Evolutionary conservation across 2,888 invertebrate genomes (phyloP), one percentile per base, ranked within the genome.

Genomic region (Gastracanthus pulcherrimus): DNA sequence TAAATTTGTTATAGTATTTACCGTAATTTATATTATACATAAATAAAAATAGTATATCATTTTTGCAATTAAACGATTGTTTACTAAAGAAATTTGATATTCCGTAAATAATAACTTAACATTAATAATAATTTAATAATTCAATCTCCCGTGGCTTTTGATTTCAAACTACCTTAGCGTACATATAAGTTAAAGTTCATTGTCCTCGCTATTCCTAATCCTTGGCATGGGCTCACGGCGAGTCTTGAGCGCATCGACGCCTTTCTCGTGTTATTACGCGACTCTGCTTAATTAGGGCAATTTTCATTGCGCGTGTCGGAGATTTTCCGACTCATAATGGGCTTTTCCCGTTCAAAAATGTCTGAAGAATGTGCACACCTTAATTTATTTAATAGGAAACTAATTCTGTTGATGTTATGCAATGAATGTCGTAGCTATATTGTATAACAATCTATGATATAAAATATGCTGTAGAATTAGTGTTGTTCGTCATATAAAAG

Each of bases 231-330:
- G 38, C 67, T 48, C 45, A 31, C 16, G 16, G 9, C 4, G 36
- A 60, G 41, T 45, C 51, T 75, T 34, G 62, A 38, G 64, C 64
- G 64, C 70, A 64, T 70, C 78, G 70, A 82, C 79, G 81, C 75
- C 79, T 78, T 79, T 78, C 58, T 9, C 64, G 31, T 75, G 75
- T 82, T 81, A 77, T 72, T 55, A 78, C 48, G 62, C 31, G 62
- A 74, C 51, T 76, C 41, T 70, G 67, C 60, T 67, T 77, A 77
- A 81, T 81, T 81, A 60, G 60, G 38, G 51, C 60, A 69, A 77
- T 77, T 81, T 71, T 81, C 64, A 41, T 72, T 81, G 31, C 36
- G 58, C 29, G 62, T 29, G n/a, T 62, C 26, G 31, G 36, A 23
- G 55, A 55, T 78, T 78, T 66, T 70, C 38, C 34, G 45, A 31